Evolutionary conservation across 2,888 invertebrate genomes (phyloP), one percentile per base, ranked within the genome.

Genomic region (Masnerella sp.): DNA sequence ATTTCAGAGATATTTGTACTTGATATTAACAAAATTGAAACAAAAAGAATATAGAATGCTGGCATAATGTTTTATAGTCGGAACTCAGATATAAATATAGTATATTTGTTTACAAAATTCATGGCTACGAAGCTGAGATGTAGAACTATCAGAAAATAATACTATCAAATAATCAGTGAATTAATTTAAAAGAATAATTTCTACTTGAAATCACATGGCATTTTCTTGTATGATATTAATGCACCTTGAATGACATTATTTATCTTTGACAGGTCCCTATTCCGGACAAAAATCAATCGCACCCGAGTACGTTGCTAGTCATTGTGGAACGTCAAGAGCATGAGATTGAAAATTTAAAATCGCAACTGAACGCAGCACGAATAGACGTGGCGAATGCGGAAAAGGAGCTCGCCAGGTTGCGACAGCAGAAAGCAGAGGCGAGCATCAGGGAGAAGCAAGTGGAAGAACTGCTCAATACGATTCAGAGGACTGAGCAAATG

Each of bases 401-500:
- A 88, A 92, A 92, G 73, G 94, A 95, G 83, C 90, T 95, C 73
- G 90, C 92, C 54, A 90, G 93, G 79, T 88, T 94, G 72, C 91
- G 93, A 42, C 93, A 93, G 85, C 86, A 92, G 40, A 92, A 93
- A 86, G 89, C 90, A 20, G 94, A 95, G 79, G 92, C 93, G 49
- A 90, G 91, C 49, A 88, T 91, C 74, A 90, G 93, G 74, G 94
- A 95, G 83, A 91, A 92, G 79, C 91, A 93, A 84, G 92, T 95
- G 89, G 93, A 95, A 77, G 95, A 95, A 79, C 88, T 95, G 75
- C 90, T 95, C 36, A 90, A 90, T 38, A 91, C 92, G n/a, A 88
- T 95, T 65, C 93, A 95, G 83, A 91, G 92, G 80, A 94, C 93
- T 72, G 95, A 95, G 83, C 92, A 93, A 77, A 93, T 95, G 87